phyloP scores from a whole-genome alignment of 2,888 invertebrate species.

The Cremastinae sp. region DNA sequence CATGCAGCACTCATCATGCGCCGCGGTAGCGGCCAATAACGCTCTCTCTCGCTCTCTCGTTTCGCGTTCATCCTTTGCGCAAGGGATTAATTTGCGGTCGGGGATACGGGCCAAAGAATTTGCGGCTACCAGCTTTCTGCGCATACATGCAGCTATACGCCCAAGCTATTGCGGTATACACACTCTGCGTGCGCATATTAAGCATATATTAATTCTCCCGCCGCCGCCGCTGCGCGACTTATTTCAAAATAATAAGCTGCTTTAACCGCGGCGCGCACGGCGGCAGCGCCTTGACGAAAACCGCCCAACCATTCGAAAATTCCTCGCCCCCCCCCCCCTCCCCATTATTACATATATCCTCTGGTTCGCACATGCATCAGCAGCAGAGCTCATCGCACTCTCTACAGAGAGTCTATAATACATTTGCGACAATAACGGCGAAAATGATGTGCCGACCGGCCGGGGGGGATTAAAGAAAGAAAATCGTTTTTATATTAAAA shows the following conservation, averaged over 20 bases:
- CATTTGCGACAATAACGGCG: too few species aligned
- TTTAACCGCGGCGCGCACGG: not conserved
- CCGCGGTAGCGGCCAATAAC: conserved; percentile 68
- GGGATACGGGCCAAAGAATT: conserved; percentile 59
- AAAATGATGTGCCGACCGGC: too few species aligned
- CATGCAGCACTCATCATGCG: too few species aligned
- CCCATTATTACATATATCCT: not conserved
- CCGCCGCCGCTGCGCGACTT: conserved; percentile 15
- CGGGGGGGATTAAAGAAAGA: too few species aligned
- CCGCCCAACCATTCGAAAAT: not conserved
- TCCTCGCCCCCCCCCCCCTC: not conserved
- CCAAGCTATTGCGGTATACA: too few species aligned
- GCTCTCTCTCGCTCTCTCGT: conserved; percentile 57
- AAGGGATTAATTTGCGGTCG: conserved; percentile 76
- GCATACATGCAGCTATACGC: conserved; percentile 35
- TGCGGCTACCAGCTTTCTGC: conserved; percentile 67
- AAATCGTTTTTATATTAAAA: too few species aligned
- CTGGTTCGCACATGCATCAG: not conserved
- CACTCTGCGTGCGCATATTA: too few species aligned
- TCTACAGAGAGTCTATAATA: too few species aligned
- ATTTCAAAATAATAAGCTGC: not conserved
- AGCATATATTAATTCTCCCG: too few species aligned
- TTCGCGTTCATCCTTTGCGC: conserved; percentile 15
- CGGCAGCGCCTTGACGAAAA: conserved; percentile 22
- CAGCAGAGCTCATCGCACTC: too few species aligned